Evolutionary conservation across 2,888 invertebrate genomes (phyloP), one percentile per base, ranked within the genome.

Genomic region (Rotaria magnacalcarata): DNA sequence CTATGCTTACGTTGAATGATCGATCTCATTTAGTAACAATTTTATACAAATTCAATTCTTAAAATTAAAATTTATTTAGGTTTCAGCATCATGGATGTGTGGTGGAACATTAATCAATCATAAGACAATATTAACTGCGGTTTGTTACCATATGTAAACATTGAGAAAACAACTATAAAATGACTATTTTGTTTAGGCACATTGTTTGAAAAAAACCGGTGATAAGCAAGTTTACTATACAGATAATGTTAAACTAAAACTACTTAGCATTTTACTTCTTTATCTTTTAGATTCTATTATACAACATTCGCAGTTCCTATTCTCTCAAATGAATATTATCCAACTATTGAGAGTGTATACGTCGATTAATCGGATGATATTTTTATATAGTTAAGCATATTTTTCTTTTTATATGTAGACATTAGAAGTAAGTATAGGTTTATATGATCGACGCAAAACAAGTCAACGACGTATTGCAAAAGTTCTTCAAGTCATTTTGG

Each of bases 61-160:
- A 19, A 67, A 16, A 16, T 67, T 27, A 16, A 8, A 54, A 7
- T 5, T 3, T 14, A 5, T 34, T 27, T 34, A 67, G 19, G 54
- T 86, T 24, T 74, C 74, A 58, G 67, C 67, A 80, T 74, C 84
- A 24, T 86, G 86, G 86, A 75, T 54, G 24, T 86, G 86, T 47
- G 86, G 86, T n/a, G 86, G 84, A 43, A 86, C 86, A 7, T 74
- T 86, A 24, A 41, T 86, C 6, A 86, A 86, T 85, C 86, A 84
- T 21, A 34, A 47, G 47, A 85, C 84, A n/a, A 52, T 86, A n/a
- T 27, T 86, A 56, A 86, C 86, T 56, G 86, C 86, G 43, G 86
- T 84, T 21, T 52, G 84, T 54, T 86, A 41, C 14, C 43, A 84
- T 19, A 74, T 67, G 5, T 14, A 7, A 67, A 34, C 19, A 1